Evolutionary conservation across 1,140 invertebrate genomes (phyloP), one percentile per base, ranked within the genome.

Genomic region (Hycleus phaleratus): DNA sequence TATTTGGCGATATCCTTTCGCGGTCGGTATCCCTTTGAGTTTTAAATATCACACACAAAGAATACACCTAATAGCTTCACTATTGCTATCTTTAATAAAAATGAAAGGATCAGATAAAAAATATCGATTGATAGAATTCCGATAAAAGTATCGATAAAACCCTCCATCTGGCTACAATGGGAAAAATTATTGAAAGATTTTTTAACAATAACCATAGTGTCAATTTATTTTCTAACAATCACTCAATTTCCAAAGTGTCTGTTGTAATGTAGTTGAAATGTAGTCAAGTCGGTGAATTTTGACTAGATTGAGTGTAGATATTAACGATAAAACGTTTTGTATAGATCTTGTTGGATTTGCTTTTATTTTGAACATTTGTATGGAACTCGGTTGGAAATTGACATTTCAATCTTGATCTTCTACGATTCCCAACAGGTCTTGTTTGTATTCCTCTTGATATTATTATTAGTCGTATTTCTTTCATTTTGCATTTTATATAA

Each of bases 331-430:
- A 6, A n/a, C 43, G 18, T 8, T 18, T 10, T 39, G 9, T 26
- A 26, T 44, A 53, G 8, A 10, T 43, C 40, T 40, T 52, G 38
- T 58, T 42, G 50, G 45, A 56, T 56, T 60, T 60, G 59, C 54
- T 65, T 53, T 58, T 63, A 52, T 53, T 58, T 49, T 59, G 45
- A 59, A 62, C 57, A 62, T 62, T 62, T 49, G 57, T 62, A 62
- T 62, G 52, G 56, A 59, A 59, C 60, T 25, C 60, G 43, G 48
- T 56, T 48, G 54, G 60, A 59, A 59, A 59, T 56, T 50, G 57
- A 62, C 60, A 62, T 46, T 54, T 58, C 48, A 62, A 62, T 62
- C 57, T 59, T 54, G 42, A 42, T 48, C 12, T 9, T n/a, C 49
- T 47, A 52, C 56, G 12, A 42, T 58, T 39, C 47, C 49, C 49